Base-by-base conservation (phyloP, 2,113 vertebrate species). In the Lucifuga dentata region DNA sequence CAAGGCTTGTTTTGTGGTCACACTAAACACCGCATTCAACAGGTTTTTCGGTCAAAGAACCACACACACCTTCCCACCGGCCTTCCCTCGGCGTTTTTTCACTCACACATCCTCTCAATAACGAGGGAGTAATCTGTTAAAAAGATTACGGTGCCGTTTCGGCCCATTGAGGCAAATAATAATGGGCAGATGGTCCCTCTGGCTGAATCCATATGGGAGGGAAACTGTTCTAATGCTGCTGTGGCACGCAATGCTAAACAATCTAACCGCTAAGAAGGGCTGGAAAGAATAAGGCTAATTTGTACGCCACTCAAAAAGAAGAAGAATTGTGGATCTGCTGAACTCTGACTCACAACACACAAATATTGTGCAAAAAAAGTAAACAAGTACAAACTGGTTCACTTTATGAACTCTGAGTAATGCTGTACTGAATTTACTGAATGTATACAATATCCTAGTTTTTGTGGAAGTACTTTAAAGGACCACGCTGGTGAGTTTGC, bases 181-280 rank as follows among this genome's bases (percentile, higher is more conserved):
- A 88, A 85, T 59, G 78, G 76, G 74, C 91, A 91, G 88, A 92
- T 92, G 89, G 86, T 86, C 77, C 64, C 56, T 53, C 35, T 41
- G 77, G 81, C 80, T 68, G 70, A 84, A 84, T 86, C 80, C 82
- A 86, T 85, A 86, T 73, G 83, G 73, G 74, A 76, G 48, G 71
- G 59, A 82, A 85, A 81, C 73, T 61, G 61, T 53, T 60, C 52
- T 85, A 89, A 90, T 79, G 72, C 80, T 35, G 49, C 76, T 53
- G 33, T 68, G 85, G 77, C 87, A 91, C 72, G 75, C 87, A 48
- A 84, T 70, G 76, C 80, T 81, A 81, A 67, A 46, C 55, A 29
- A 63, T 81, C 76, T 83, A 79, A 76, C 76, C 59, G 24, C 57
- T 52, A 20, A 59, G 35, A 43, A 2, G 11, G 5, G 35, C 11